Percentiles rank a stretch among this genome's conserved stretches.
These are phyloP conservation scores for Pyrochroa serraticornis DNA, from an alignment of 2,888 invertebrate species.

Conservation along the genomic window DNA sequence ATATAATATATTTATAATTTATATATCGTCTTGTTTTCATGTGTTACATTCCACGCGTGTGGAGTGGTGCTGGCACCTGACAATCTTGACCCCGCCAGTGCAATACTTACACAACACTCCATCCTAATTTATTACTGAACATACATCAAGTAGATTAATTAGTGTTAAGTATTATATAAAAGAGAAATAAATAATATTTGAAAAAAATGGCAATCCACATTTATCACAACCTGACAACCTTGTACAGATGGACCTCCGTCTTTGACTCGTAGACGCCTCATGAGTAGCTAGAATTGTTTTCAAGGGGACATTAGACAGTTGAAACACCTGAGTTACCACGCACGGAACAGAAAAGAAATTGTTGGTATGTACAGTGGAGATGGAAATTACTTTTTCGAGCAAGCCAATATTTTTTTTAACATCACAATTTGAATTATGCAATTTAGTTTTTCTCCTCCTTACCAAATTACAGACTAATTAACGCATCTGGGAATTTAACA, in stretches of 20 bases:
- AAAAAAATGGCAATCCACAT: conserved; percentile 32
- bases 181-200: conserved; percentile 50
- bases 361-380: too few relatives aligned
- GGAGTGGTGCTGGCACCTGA: conserved; percentile 56
- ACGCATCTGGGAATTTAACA: too few relatives aligned
- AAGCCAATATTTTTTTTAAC: too few relatives aligned
- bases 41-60: conserved; percentile 53
- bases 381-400: too few relatives aligned
- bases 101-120: conserved; percentile 56
- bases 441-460: too few relatives aligned
- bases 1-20: conserved; percentile 58
- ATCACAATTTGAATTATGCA: too few relatives aligned
- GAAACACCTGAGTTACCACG: too few relatives aligned
- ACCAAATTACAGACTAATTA: too few relatives aligned
- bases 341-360: too few relatives aligned
- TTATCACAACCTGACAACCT: conserved; percentile 5
- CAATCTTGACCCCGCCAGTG: conserved; percentile 57
- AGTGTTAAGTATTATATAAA: conserved; percentile 56
- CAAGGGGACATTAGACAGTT: too few relatives aligned
- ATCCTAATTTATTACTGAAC: conserved; percentile 54
- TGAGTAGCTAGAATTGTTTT: too few relatives aligned
- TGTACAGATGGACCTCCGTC: neutral
- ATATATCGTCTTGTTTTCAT: conserved; percentile 56
- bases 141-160: conserved; percentile 51
- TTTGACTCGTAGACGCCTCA: too few relatives aligned